phyloP scores from a whole-genome alignment of 2,113 vertebrate species.

The Panthera uncia region DNA sequence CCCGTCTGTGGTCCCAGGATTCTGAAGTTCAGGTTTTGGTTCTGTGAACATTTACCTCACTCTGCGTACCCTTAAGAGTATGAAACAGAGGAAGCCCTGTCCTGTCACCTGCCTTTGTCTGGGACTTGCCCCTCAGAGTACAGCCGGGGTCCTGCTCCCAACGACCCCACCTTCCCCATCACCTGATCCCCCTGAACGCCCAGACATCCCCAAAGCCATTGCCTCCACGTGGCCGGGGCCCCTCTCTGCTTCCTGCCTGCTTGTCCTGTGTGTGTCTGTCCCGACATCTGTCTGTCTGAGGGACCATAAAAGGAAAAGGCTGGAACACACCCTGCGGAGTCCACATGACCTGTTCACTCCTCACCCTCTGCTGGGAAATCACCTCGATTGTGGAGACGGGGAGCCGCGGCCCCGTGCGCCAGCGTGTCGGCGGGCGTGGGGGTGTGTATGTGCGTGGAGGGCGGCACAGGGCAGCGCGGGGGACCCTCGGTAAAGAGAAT shows the following conservation, averaged over 20 bases:
- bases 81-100: not conserved
- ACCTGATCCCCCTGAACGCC: not conserved
- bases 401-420: not conserved
- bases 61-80: not conserved
- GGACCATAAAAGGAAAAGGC: slow-evolving; percentile 66
- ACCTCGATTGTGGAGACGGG: not conserved
- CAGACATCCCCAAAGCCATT: not conserved
- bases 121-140: rapidly evolving
- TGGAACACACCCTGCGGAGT: slow-evolving; percentile 47
- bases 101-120: not conserved
- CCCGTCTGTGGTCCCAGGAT: not conserved
- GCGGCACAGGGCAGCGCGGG: not conserved
- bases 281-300: slow-evolving; percentile 45
- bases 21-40: not conserved
- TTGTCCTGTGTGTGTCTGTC: slow-evolving; percentile 6
- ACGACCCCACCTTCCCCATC: too few relatives aligned
- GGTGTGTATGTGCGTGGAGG: not conserved
- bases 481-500: not conserved
- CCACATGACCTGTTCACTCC: not conserved
- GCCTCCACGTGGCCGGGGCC: not conserved
- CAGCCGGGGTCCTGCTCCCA: not conserved
- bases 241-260: not conserved
- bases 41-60: not conserved
- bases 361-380: slow-evolving; percentile 29
- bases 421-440: not conserved